Percentiles rank a stretch among this genome's conserved stretches.
Conservation (phyloP, 2,113 vertebrate species). For the Paracanthobrama guichenoti region DNA sequence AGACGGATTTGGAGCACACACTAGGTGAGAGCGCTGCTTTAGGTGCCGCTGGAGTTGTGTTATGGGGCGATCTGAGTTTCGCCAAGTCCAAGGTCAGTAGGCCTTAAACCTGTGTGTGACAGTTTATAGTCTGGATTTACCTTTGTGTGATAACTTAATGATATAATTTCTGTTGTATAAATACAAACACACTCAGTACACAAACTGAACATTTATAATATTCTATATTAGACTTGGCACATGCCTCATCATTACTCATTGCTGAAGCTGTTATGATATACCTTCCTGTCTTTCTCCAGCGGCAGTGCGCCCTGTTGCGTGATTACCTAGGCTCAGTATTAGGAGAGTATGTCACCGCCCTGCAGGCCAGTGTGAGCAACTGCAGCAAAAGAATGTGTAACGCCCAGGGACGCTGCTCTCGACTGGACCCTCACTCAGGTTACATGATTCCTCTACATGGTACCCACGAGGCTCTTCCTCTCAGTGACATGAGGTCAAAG, state of each 20-base stretch:
- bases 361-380: slow-evolving; percentile 69
- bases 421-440: slow-evolving; percentile 62
- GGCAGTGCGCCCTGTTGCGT: slow-evolving; percentile 78
- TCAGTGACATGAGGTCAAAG: slow-evolving; percentile 30
- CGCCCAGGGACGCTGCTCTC: slow-evolving; percentile 78
- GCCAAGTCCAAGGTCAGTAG: slow-evolving; percentile 68
- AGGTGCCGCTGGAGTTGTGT: slow-evolving; percentile 73
- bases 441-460: slow-evolving; percentile 59
- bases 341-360: slow-evolving; percentile 78
- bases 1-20: slow-evolving; percentile 73
- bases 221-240: neutral
- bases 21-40: slow-evolving; percentile 74
- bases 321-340: slow-evolving; percentile 76
- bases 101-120: neutral
- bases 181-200: neutral
- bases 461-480: neutral
- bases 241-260: neutral
- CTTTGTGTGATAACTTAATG: neutral
- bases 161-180: neutral
- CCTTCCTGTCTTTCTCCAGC: slow-evolving; percentile 63
- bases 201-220: neutral
- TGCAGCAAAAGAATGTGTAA: slow-evolving; percentile 79
- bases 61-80: slow-evolving; percentile 74
- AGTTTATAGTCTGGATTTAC: neutral
- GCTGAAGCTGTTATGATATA: neutral